Evolutionary conservation across 2,888 invertebrate genomes (phyloP).

Genomic region (Cephalotes varians): DNA sequence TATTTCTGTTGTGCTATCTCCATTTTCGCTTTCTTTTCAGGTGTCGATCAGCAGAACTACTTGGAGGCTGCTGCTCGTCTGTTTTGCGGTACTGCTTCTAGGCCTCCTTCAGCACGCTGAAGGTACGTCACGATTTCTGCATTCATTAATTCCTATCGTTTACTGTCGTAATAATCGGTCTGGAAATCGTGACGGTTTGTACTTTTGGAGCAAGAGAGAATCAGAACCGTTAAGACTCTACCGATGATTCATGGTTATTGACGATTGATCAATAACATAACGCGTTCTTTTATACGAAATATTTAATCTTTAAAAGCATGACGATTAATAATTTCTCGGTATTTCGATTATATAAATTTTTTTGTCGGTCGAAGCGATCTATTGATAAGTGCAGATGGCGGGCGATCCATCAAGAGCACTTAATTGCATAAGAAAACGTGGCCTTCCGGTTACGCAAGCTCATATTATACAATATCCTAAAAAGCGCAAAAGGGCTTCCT

Average conservation of each 20-base stretch:
- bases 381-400: not conserved
- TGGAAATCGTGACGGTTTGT: slow-evolving; percentile 3
- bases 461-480: slow-evolving; percentile 26
- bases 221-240: not conserved
- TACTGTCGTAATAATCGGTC: slow-evolving; percentile 20
- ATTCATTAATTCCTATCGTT: not conserved
- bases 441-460: slow-evolving; percentile 12
- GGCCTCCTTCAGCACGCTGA: slow-evolving; percentile 80
- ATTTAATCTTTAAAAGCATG: too few relatives aligned
- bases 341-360: slow-evolving; percentile 32
- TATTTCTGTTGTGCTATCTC: slow-evolving; percentile 5
- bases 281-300: not conserved
- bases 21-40: slow-evolving; percentile 73
- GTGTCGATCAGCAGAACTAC: slow-evolving; percentile 78
- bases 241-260: slow-evolving; percentile 10
- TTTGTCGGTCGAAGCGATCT: not conserved
- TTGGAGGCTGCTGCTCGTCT: slow-evolving; percentile 76
- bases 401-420: not conserved
- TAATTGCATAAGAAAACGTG: slow-evolving; percentile 10
- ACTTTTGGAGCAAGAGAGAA: not conserved
- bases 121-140: slow-evolving; percentile 74
- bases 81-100: slow-evolving; percentile 78
- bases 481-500: slow-evolving; percentile 30
- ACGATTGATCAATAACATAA: slow-evolving; percentile 15
- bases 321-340: slow-evolving; percentile 7